Evolutionary conservation across 1,140 invertebrate genomes (phyloP).

Genomic region (Zaprionus vittiger): DNA sequence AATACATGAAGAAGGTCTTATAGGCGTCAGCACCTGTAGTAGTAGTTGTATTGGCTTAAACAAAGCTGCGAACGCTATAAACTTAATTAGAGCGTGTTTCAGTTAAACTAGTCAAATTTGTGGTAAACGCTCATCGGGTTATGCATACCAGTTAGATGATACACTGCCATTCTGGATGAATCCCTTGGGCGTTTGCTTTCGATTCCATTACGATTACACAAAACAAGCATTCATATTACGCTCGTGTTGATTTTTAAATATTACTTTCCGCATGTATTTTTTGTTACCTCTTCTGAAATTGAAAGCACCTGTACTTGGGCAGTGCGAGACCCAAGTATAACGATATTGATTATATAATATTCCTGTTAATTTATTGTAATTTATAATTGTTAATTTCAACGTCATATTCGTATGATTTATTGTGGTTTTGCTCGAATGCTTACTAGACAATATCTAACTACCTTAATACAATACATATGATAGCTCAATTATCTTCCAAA

Average conservation of each 20-base stretch:
- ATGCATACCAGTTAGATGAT: slow-evolving; percentile 7
- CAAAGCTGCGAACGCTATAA: slow-evolving; percentile 24
- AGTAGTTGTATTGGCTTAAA: slow-evolving; percentile 49
- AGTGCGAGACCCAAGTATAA: slow-evolving; percentile 23
- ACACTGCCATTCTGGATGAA: slow-evolving; percentile 40
- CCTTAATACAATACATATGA: slow-evolving; percentile 50
- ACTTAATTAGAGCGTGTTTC: slow-evolving; percentile 24
- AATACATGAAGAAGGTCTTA: slow-evolving; percentile 84
- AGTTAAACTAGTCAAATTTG: slow-evolving; percentile 67
- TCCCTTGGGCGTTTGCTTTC: slow-evolving; percentile 43
- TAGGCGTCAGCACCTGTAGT: slow-evolving; percentile 78
- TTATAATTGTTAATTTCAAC: slow-evolving; percentile 42
- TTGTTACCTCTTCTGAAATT: slow-evolving; percentile 58
- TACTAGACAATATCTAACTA: slow-evolving; percentile 50
- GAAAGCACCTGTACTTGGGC: slow-evolving; percentile 19
- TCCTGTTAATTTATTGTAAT: slow-evolving; percentile 48
- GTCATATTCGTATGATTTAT: slow-evolving; percentile 54
- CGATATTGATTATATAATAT: slow-evolving; percentile 17
- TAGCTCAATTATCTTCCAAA: slow-evolving; percentile 78
- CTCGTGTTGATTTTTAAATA: slow-evolving; percentile 79
- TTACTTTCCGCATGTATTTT: slow-evolving; percentile 81
- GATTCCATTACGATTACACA: slow-evolving; percentile 78
- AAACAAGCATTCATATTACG: slow-evolving; percentile 63
- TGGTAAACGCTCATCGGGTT: slow-evolving; percentile 45
- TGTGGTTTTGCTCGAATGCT: slow-evolving; percentile 69